phyloP scores from a whole-genome alignment of 2,888 invertebrate species.

The Parapristionchus giblindavisi region DNA sequence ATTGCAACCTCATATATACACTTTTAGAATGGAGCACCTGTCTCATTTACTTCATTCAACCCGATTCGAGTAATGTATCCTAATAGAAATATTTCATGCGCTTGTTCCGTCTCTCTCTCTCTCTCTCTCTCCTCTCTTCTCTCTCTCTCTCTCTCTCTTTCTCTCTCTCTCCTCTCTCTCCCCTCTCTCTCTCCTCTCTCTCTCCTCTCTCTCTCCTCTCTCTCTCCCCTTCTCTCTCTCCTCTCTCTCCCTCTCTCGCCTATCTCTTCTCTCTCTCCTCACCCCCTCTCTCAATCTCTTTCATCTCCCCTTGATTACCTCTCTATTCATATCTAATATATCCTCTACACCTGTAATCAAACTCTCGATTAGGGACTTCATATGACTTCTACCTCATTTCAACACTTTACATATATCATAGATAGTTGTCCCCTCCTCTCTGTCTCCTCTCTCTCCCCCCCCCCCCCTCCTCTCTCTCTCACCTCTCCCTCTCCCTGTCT shows the following conservation, averaged over 20 bases:
- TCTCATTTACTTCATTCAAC: too few species aligned
- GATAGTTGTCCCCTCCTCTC: not conserved
- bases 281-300: not conserved
- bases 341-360: not conserved
- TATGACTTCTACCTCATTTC: not conserved
- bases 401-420: not conserved
- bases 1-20: too few species aligned
- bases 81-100: too few species aligned
- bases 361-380: not conserved
- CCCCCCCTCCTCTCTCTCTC: too few species aligned
- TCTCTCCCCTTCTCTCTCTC: not conserved
- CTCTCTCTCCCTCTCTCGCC: not conserved
- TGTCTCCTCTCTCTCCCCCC: too few species aligned
- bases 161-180: not conserved
- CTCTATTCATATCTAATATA: constrained; percentile 11
- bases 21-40: too few species aligned
- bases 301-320: not conserved
- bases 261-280: constrained; percentile 6
- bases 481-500: not conserved
- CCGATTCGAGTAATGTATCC: too few species aligned
- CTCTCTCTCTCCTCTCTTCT: not conserved
- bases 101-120: constrained; percentile 14
- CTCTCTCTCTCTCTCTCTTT: constrained; percentile 4
- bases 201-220: not conserved
- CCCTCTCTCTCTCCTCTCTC: constrained; percentile 7